Evolutionary conservation across 2,888 invertebrate species (phyloP).

Genomic region (Harmothoe impar): DNA sequence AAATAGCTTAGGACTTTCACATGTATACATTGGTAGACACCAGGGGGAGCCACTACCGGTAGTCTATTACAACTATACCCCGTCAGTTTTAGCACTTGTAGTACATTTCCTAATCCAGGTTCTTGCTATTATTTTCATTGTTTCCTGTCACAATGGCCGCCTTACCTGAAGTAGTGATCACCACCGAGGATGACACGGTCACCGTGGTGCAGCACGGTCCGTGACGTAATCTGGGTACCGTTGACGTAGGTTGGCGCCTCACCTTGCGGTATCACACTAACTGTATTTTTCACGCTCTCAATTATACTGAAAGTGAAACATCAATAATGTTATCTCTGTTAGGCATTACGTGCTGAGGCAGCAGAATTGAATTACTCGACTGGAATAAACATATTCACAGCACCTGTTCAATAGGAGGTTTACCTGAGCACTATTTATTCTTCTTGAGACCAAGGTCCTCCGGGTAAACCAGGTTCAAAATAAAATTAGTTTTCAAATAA

Average conservation of each 20-base stretch:
- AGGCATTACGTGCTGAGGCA: not conserved
- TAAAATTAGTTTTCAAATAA: no score
- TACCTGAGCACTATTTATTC: no score
- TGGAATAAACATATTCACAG: not conserved
- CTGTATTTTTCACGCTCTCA: conserved; percentile 74
- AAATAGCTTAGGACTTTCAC: no score
- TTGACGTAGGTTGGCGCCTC: conserved; percentile 82
- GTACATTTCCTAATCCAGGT: no score
- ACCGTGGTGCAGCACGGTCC: conserved; percentile 79
- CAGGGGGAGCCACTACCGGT: no score
- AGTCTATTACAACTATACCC: no score
- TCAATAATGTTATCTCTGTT: no score
- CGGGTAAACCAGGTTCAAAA: no score
- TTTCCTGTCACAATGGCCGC: not conserved
- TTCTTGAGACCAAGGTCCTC: no score
- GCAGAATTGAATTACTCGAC: not conserved
- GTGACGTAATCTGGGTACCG: conserved; percentile 77
- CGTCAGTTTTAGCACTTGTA: no score
- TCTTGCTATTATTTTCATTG: no score
- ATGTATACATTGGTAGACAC: no score
- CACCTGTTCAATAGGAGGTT: not conserved
- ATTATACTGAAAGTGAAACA: conserved; percentile 74
- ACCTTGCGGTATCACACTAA: conserved; percentile 78
- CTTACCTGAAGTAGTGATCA: conserved; percentile 82
- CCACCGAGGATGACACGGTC: conserved; percentile 83